These are phyloP conservation scores for Magallana ariakensis DNA, from an alignment of 1,140 invertebrate species.

Conservation along the genomic window DNA sequence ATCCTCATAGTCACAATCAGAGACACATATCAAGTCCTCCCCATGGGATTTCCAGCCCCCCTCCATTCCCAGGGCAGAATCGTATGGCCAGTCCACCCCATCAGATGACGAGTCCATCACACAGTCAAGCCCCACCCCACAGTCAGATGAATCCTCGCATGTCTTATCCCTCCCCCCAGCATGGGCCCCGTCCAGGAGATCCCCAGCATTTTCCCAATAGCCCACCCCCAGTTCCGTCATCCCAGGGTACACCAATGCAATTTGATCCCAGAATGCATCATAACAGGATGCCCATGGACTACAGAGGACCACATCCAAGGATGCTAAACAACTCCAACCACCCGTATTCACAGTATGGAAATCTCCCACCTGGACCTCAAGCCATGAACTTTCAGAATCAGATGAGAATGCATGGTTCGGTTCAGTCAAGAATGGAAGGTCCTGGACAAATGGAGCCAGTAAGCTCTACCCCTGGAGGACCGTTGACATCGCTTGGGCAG, in stretches of 20 bases:
- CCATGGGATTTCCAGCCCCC: neutral
- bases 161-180: constrained; percentile 33
- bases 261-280: neutral
- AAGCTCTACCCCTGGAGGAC: neutral
- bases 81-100: constrained; percentile 2
- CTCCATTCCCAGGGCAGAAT: constrained; percentile 12
- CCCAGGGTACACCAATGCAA: neutral
- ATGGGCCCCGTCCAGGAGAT: constrained; percentile 11
- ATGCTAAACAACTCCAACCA: constrained; percentile 39
- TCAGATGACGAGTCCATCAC: constrained; percentile 44
- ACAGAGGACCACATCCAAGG: neutral
- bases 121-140: constrained; percentile 31
- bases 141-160: constrained; percentile 39
- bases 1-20: constrained; percentile 34
- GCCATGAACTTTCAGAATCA: constrained; percentile 17
- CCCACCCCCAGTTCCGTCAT: neutral
- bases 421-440: neutral
- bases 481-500: constrained; percentile 11
- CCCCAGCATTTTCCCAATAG: constrained; percentile 3
- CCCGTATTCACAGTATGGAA: constrained; percentile 39
- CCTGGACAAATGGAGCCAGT: constrained; percentile 36
- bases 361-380: constrained; percentile 27
- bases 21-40: constrained; percentile 33
- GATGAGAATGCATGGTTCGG: constrained; percentile 1
- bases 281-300: neutral